Base-by-base conservation (phyloP, 2,113 vertebrate genomes). In the Egretta garzetta region DNA sequence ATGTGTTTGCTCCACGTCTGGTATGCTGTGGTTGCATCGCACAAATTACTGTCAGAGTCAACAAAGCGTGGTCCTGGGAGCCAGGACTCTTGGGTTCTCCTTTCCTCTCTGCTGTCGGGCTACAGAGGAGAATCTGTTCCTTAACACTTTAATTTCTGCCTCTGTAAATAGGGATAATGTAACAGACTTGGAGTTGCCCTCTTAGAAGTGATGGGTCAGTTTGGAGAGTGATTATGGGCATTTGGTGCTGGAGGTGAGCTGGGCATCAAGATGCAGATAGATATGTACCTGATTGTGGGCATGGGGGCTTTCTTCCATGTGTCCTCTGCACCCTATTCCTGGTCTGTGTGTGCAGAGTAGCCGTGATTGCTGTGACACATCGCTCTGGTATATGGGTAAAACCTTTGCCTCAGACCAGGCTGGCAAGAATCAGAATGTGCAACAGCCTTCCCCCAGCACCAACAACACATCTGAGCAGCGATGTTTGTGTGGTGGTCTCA, bases 311-410 rank as follows among this genome's bases (percentile, higher is more conserved):
- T 49, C 41, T 37, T 75, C 26, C 49, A 26, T 1, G 0, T 64
- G 67, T 70, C 23, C 23, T 68, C 49, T 60, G 49, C 15, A 32
- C 39, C 21, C 12, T 27, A 0, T 23, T 80, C 45, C 37, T 77
- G 50, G 6, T 50, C 59, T 18, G 24, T 53, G 32, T 3, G 0
- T 12, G 35, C 26, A 27, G 39, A 27, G 23, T 39, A 37, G 35
- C 59, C 0, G 0, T 5, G 27, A 11, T 13, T 68, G 26, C 62
- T 47, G 27, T 64, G 53, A 55, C 33, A 6, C 0, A 0, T 60
- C 22, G 6, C 39, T 28, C 18, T 26, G 30, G 22, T 56, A 1
- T 6, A 3, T 10, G 19, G n/a, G 39, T 35, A 59, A 77, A 68
- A 49, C 24, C 22, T 86, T 80, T 56, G 30, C 63, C 50, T 84